Conservation (phyloP, 92 coral and sea anemone species). For the Epizoanthus stellaris region DNA sequence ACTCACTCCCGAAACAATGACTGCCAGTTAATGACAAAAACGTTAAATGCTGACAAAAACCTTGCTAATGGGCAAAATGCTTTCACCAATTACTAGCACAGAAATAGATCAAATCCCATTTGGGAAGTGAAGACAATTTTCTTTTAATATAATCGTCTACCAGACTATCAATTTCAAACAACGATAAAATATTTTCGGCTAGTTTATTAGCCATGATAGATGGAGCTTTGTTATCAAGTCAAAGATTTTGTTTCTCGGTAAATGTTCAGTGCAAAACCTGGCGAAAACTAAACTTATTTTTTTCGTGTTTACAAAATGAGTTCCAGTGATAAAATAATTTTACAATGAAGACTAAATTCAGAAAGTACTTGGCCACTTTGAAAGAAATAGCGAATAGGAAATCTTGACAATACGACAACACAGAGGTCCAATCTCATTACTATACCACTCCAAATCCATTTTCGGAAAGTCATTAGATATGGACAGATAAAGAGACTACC, state of each 20-base stretch:
- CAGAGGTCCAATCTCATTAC: neutral
- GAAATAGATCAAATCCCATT: neutral
- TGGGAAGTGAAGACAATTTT: neutral
- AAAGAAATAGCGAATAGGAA: too few species aligned
- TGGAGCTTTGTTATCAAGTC: too few species aligned
- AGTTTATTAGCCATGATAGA: too few species aligned
- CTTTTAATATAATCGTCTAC: neutral
- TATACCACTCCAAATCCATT: neutral
- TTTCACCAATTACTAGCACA: neutral
- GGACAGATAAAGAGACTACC: neutral
- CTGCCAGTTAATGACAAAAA: slow-evolving; percentile 2
- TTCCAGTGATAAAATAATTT: too few species aligned
- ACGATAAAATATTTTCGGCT: neutral
- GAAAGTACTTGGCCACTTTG: too few species aligned
- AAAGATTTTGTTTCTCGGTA: too few species aligned
- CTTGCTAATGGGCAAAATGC: neutral
- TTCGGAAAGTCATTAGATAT: neutral
- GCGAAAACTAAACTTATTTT: too few species aligned
- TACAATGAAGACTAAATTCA: too few species aligned
- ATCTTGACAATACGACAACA: neutral
- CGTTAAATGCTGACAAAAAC: neutral
- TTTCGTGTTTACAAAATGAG: too few species aligned
- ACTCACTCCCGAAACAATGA: slow-evolving; percentile 4
- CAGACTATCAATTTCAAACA: neutral
- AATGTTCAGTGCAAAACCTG: too few species aligned